These are phyloP conservation scores for Periophthalmodon schlosseri DNA, from an alignment of 2,113 vertebrate genomes.

Conservation along the genomic window DNA sequence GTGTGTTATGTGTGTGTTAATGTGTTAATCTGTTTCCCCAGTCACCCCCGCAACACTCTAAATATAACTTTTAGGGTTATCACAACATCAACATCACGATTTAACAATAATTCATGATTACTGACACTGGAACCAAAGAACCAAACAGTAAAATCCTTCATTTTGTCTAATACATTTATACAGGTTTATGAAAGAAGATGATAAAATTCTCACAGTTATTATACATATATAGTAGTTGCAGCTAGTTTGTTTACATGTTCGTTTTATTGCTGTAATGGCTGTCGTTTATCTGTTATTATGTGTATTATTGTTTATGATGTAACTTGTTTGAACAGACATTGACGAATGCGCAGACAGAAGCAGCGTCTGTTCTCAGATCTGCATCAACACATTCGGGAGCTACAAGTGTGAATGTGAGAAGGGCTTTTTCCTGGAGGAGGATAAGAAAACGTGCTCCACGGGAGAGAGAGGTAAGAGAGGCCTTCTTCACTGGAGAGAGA, in stretches of 20 bases:
- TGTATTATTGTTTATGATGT: neutral
- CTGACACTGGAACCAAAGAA: neutral
- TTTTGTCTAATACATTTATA: too few relatives aligned
- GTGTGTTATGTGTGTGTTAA: neutral
- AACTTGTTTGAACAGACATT: conserved; percentile 78
- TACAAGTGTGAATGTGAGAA: conserved; percentile 90
- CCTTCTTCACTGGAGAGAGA: conserved; percentile 70
- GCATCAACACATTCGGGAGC: conserved; percentile 89
- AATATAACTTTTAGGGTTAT: too few relatives aligned
- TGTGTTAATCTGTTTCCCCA: too few relatives aligned
- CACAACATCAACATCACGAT: neutral
- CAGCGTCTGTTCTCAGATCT: conserved; percentile 87
- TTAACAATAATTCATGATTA: neutral
- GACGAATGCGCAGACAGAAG: conserved; percentile 88
- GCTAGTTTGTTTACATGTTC: neutral
- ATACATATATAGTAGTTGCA: too few relatives aligned
- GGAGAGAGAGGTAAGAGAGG: conserved; percentile 84
- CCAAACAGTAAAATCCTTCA: neutral
- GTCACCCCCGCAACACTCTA: too few relatives aligned
- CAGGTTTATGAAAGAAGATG: too few relatives aligned
- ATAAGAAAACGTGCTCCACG: conserved; percentile 87
- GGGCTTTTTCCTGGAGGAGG: conserved; percentile 85
- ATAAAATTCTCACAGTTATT: neutral
- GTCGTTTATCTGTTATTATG: neutral
- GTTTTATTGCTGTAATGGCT: neutral